Evolutionary conservation across 2,888 invertebrate species (phyloP).

Genomic region (Piscicola geometra): DNA sequence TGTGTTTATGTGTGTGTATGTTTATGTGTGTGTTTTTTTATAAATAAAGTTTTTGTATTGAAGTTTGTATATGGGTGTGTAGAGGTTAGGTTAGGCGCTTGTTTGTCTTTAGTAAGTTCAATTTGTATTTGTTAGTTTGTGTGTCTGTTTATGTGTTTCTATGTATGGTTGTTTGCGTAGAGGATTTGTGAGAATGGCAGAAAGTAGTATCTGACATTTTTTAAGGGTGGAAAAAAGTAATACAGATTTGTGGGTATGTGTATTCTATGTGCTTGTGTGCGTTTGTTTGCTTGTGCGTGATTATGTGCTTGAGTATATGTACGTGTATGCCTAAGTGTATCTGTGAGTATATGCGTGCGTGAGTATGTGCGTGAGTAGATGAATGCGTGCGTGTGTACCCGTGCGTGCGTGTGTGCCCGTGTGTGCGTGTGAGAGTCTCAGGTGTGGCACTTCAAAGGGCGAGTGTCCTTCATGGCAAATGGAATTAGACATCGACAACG

Average conservation of each 20-base stretch:
- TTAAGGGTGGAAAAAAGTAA: too few species aligned
- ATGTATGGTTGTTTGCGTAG: background rate
- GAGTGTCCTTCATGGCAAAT: too few species aligned
- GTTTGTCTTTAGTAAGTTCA: too few species aligned
- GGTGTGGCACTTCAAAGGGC: too few species aligned
- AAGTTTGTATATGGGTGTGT: background rate
- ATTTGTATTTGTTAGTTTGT: background rate
- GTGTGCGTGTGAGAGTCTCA: background rate
- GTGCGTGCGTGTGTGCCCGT: background rate
- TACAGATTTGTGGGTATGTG: too few species aligned
- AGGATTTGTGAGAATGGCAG: too few species aligned
- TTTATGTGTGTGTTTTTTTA: background rate
- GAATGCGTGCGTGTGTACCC: background rate
- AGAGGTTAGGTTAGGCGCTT: too few species aligned
- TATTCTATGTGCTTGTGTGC: background rate
- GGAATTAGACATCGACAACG: too few species aligned
- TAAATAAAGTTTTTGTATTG: background rate
- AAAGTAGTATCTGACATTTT: too few species aligned
- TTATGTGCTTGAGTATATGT: background rate
- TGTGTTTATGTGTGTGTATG: too few species aligned
- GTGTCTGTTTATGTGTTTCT: background rate
- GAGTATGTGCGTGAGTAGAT: constrained; percentile 8
- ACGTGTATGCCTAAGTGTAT: too few species aligned
- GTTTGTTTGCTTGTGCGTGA: background rate
- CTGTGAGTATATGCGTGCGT: constrained; percentile 1